These are phyloP conservation scores for Corbicula japonica DNA, from an alignment of 2,888 invertebrate species.

Conservation along the genomic window DNA sequence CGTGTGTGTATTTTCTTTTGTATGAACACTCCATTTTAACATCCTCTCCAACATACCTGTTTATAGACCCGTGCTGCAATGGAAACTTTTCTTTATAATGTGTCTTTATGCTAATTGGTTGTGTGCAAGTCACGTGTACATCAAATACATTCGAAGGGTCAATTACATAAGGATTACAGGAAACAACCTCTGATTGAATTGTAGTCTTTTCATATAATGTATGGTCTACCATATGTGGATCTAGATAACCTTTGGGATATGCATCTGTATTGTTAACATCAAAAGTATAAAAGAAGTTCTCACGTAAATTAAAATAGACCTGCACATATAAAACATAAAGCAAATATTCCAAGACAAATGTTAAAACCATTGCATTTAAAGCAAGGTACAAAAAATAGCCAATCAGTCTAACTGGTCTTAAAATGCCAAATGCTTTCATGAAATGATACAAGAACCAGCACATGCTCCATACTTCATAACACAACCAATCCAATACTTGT, in stretches of 20 bases:
- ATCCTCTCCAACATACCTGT: slow-evolving; percentile 32
- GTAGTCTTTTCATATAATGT: slow-evolving; percentile 9
- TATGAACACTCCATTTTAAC: slow-evolving; percentile 7
- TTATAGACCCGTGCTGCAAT: not conserved
- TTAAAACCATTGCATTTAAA: slow-evolving; percentile 2
- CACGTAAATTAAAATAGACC: not conserved
- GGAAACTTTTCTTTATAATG: not conserved
- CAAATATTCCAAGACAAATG: slow-evolving; percentile 11
- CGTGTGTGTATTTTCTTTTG: not conserved
- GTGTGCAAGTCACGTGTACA: not conserved
- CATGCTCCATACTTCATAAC: slow-evolving; percentile 12
- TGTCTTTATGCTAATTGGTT: not conserved
- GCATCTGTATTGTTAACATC: not conserved
- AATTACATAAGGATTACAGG: too few relatives aligned
- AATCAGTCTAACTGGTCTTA: not conserved
- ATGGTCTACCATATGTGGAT: slow-evolving; percentile 2
- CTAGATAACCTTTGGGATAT: slow-evolving; percentile 14
- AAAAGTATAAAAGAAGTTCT: not conserved
- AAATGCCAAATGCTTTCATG: not conserved
- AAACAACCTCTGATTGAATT: not conserved
- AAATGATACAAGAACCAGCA: not conserved
- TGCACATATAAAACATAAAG: not conserved
- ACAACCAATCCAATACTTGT: not conserved
- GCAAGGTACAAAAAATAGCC: slow-evolving; percentile 8
- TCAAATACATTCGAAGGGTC: too few relatives aligned